Percentiles rank a stretch among this genome's conserved stretches.
These are phyloP conservation scores for Heliornis fulica DNA, from an alignment of 2,113 vertebrate genomes.

Conservation along the genomic window DNA sequence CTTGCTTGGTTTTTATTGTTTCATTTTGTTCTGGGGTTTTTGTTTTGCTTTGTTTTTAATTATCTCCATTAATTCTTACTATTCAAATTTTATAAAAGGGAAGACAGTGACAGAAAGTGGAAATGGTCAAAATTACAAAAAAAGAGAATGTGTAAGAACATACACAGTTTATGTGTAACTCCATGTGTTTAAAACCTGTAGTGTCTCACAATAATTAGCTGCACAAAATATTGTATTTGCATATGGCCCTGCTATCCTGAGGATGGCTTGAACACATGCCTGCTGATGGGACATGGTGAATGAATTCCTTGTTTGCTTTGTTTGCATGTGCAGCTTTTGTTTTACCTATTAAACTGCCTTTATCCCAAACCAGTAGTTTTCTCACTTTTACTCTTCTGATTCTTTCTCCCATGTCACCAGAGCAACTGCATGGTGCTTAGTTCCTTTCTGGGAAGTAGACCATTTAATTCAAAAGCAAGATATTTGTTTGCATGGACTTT, in stretches of 20 bases:
- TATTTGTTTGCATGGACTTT: background rate
- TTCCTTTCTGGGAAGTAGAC: background rate
- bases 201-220: background rate
- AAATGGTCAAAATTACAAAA: background rate
- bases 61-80: background rate
- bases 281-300: too few species aligned
- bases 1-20: rapidly evolving
- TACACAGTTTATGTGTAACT: background rate
- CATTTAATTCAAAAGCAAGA: background rate
- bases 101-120: background rate
- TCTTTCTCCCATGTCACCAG: too few species aligned
- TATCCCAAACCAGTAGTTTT: too few species aligned
- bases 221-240: background rate
- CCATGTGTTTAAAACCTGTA: background rate
- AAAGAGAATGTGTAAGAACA: background rate
- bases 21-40: too few species aligned
- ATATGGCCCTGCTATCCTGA: too few species aligned
- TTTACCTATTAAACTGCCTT: too few species aligned
- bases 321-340: too few species aligned
- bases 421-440: too few species aligned
- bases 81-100: background rate
- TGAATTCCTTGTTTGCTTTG: too few species aligned
- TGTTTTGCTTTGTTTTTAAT: too few species aligned
- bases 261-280: too few species aligned
- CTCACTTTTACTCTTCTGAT: too few species aligned